These are phyloP conservation scores for Orius insidiosus DNA, from an alignment of 1,140 invertebrate species.

Conservation along the genomic window DNA sequence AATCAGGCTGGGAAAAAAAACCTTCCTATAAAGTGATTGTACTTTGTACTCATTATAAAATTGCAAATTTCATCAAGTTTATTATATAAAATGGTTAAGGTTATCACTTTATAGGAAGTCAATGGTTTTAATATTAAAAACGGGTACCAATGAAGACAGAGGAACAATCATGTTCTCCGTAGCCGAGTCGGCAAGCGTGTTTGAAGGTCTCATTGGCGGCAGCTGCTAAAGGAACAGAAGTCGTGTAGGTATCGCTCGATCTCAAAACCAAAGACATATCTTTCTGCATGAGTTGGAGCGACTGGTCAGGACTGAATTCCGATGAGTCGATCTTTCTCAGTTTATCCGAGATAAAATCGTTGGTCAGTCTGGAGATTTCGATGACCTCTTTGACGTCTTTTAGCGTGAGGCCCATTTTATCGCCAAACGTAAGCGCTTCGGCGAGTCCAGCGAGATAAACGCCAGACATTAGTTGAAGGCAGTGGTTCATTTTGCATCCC, in stretches of 20 bases:
- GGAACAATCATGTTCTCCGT: conserved; percentile 78
- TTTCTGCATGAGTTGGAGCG: conserved; percentile 85
- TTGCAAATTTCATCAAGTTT: too few species aligned
- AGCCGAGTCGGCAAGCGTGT: conserved; percentile 81
- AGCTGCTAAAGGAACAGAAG: conserved; percentile 75
- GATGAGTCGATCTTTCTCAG: conserved; percentile 73
- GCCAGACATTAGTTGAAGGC: conserved; percentile 72
- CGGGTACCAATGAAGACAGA: conserved; percentile 79
- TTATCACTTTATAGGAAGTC: too few species aligned
- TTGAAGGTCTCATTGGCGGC: conserved; percentile 91
- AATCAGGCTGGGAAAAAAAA: too few species aligned
- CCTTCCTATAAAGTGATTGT: too few species aligned
- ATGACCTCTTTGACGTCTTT: conserved; percentile 82
- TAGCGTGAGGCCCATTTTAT: conserved; percentile 72
- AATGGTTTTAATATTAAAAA: conserved; percentile 42
- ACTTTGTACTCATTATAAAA: too few species aligned
- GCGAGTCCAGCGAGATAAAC: conserved; percentile 73
- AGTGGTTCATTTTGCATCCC: conserved; percentile 86
- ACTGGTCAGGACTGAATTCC: conserved; percentile 57
- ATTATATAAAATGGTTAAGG: too few species aligned
- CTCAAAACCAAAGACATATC: conserved; percentile 73
- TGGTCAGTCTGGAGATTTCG: conserved; percentile 61
- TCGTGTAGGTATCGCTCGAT: conserved; percentile 74
- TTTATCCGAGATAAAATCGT: conserved; percentile 56
- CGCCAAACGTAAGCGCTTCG: conserved; percentile 82